phyloP scores from a whole-genome alignment of 2,797 vertebrate genomes.

The Arremon brunneinucha region DNA sequence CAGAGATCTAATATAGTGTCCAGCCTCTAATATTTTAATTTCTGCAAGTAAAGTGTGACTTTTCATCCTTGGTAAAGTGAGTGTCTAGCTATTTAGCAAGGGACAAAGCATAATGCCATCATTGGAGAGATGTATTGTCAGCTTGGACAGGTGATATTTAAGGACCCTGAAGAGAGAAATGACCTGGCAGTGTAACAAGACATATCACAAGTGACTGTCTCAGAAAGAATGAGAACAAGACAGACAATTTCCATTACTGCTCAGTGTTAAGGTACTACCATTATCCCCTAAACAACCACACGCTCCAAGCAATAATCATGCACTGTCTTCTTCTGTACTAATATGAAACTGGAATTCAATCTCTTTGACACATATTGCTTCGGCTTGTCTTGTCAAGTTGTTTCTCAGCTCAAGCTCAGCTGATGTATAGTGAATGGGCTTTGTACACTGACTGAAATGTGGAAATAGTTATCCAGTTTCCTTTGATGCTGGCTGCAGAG shows the following conservation, averaged over 20 bases:
- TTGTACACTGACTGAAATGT: conserved; percentile 22
- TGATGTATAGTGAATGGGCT: conserved; percentile 45
- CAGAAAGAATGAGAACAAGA: conserved; percentile 56
- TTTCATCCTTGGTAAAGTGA: conserved; percentile 6
- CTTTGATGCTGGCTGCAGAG: background rate
- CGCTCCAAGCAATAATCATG: conserved; percentile 62
- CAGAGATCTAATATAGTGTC: background rate
- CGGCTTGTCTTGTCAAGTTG: conserved; percentile 56
- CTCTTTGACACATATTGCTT: conserved; percentile 68
- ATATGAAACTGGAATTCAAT: conserved; percentile 69
- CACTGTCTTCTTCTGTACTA: conserved; percentile 58
- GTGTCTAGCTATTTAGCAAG: conserved; percentile 31
- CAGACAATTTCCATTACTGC: conserved; percentile 67
- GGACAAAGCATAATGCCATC: conserved; percentile 46
- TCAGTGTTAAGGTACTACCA: conserved; percentile 42
- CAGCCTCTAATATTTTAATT: conserved; percentile 52
- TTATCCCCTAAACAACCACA: conserved; percentile 53
- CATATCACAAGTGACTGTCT: conserved; percentile 56
- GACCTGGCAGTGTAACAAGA: conserved; percentile 65
- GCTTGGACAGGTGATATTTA: conserved; percentile 70
- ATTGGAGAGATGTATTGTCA: conserved; percentile 42
- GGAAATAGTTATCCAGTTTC: conserved; percentile 1
- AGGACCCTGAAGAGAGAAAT: conserved; percentile 66
- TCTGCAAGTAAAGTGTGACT: conserved; percentile 11
- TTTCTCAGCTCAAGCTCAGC: conserved; percentile 35